A percentile compares a stretch with the other conserved stretches of the same genome.
Conservation (phyloP, 2,888 invertebrate genomes). For the Eurois occulta region DNA sequence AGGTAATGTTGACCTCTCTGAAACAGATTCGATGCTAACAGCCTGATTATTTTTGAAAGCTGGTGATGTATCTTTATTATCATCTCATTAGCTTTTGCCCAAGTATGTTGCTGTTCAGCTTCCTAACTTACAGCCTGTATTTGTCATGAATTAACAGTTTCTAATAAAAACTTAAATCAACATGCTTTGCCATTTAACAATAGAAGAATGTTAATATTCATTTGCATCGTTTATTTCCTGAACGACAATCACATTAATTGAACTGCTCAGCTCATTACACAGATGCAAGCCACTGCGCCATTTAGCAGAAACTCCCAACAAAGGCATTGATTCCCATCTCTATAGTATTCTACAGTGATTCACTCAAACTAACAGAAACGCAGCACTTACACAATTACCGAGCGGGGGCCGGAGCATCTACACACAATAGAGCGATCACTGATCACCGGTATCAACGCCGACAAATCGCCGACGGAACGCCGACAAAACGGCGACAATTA, state of each 20-base stretch:
- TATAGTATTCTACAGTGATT: conserved; percentile 3
- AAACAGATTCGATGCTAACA: conserved; percentile 13
- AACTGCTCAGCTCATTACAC: neutral
- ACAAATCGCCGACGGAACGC: conserved; percentile 44
- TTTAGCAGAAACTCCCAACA: neutral
- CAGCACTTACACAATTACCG: conserved; percentile 33
- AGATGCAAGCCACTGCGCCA: neutral
- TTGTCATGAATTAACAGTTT: neutral
- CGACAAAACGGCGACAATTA: conserved; percentile 49
- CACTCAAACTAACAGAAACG: neutral
- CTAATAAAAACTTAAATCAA: neutral
- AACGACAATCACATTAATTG: neutral
- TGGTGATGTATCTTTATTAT: conserved; percentile 7
- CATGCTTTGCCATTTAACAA: neutral
- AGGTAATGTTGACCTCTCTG: conserved; percentile 26
- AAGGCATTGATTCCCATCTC: neutral
- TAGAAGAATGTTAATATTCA: neutral
- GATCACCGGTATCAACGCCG: conserved; percentile 43
- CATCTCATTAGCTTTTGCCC: neutral
- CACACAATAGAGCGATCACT: conserved; percentile 36
- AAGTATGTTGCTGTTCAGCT: neutral
- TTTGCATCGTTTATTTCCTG: neutral
- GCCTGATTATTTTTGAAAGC: conserved; percentile 40
- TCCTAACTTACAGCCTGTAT: neutral
- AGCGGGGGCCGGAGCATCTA: conserved; percentile 17